These are phyloP conservation scores for Cynopterus sphinx DNA, from an alignment of 2,797 vertebrate species.

Conservation along the genomic window DNA sequence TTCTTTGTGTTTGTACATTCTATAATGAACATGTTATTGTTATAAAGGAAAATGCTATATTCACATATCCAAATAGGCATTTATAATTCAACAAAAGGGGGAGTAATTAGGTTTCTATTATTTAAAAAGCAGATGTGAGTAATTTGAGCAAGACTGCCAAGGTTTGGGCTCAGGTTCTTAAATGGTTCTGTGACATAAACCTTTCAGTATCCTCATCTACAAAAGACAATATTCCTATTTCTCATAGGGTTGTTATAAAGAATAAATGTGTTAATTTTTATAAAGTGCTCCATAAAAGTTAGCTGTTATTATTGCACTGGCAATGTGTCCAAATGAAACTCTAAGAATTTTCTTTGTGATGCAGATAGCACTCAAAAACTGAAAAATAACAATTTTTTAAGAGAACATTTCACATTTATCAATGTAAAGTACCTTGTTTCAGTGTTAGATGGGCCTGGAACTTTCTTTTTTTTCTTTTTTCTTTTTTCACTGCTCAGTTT, in stretches of 20 bases:
- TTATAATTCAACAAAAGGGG: neutral
- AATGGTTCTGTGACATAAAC: neutral
- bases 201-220: neutral
- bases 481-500: constrained; percentile 87
- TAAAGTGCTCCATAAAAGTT: neutral
- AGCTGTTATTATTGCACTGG: neutral
- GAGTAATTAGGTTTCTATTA: neutral
- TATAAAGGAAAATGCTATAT: neutral
- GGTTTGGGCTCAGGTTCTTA: neutral
- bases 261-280: neutral
- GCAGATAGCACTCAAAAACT: neutral
- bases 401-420: neutral
- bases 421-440: constrained; percentile 85
- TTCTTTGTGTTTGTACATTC: neutral
- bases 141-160: neutral
- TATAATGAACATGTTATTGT: neutral
- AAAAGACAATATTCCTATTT: neutral
- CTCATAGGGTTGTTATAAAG: neutral
- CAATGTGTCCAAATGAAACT: constrained; percentile 3
- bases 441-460: constrained; percentile 80
- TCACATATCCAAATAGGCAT: neutral
- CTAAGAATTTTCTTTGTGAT: constrained; percentile 37
- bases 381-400: neutral
- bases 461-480: constrained; percentile 94
- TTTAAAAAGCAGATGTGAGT: neutral